Evolutionary conservation across 1,140 invertebrate species (phyloP).

Genomic region (Onthophagus taurus): DNA sequence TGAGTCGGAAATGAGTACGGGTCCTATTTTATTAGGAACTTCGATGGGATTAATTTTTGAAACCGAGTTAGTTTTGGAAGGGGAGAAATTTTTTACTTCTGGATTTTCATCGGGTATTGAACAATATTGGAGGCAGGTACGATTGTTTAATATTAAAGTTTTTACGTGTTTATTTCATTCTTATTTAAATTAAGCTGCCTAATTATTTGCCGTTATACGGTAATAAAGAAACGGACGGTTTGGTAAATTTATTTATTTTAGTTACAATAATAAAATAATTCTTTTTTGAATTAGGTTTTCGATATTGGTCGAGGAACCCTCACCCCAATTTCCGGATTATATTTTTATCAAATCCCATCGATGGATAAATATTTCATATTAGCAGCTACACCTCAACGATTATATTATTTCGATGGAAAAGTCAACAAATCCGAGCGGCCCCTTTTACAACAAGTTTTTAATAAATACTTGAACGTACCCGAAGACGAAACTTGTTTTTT

Average conservation of each 20-base stretch:
- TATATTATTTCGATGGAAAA: constrained; percentile 80
- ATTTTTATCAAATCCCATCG: constrained; percentile 65
- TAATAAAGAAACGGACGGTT: constrained; percentile 58
- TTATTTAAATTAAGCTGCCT: constrained; percentile 48
- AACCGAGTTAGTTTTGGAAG: constrained; percentile 71
- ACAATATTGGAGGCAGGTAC: constrained; percentile 81
- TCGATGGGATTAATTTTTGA: constrained; percentile 87
- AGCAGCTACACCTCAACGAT: constrained; percentile 67
- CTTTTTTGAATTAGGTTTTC: constrained; percentile 56
- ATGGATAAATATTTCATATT: constrained; percentile 69
- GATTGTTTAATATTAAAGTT: constrained; percentile 8
- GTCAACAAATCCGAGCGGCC: constrained; percentile 67
- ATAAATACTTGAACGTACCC: constrained; percentile 63
- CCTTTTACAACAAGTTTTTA: constrained; percentile 72
- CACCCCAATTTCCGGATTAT: constrained; percentile 75
- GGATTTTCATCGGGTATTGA: constrained; percentile 55
- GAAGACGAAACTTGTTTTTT: constrained; percentile 63
- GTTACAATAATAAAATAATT: not conserved
- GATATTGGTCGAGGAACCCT: constrained; percentile 69
- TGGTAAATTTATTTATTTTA: constrained; percentile 44
- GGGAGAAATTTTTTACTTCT: constrained; percentile 64
- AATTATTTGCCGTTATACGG: constrained; percentile 64
- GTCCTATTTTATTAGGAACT: constrained; percentile 80
- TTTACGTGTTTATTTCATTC: constrained; percentile 6
- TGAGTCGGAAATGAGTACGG: constrained; percentile 58